A percentile compares a stretch with the other conserved stretches of the same genome.
Evolutionary conservation across 2,797 vertebrate species (phyloP).

Genomic region (Rhinella marina): DNA sequence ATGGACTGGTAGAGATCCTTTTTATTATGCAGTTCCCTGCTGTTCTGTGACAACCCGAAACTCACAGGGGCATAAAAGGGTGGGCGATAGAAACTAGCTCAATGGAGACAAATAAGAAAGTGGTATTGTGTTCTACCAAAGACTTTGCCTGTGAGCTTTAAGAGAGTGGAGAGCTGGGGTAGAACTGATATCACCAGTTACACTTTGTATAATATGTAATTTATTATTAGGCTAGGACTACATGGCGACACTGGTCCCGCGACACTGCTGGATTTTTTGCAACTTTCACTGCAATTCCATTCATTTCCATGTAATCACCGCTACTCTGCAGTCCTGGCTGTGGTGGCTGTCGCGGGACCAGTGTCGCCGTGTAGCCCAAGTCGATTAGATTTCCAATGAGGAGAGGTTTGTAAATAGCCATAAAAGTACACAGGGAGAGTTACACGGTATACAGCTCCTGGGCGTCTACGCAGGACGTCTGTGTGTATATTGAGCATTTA

Average conservation of each 20-base stretch:
- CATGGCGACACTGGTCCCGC: too few relatives aligned
- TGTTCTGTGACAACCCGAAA: constrained; percentile 51
- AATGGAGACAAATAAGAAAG: not conserved
- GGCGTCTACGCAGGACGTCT: too few relatives aligned
- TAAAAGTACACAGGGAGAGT: not conserved
- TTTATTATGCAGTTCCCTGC: constrained; percentile 32
- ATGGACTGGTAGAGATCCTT: not conserved
- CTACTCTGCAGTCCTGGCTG: too few relatives aligned
- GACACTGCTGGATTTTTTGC: too few relatives aligned
- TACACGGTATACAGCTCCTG: not conserved
- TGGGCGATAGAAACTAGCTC: constrained; percentile 9
- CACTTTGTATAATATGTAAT: too few relatives aligned
- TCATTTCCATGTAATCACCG: not conserved
- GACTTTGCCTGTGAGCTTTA: not conserved
- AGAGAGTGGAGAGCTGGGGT: too few relatives aligned
- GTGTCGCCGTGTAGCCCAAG: not conserved
- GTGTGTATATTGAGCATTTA: too few relatives aligned
- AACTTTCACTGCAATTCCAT: too few relatives aligned
- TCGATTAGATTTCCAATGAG: not conserved
- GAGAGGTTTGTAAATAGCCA: not conserved
- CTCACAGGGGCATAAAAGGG: constrained; percentile 27
- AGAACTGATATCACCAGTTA: too few relatives aligned
- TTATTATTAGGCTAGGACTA: too few relatives aligned
- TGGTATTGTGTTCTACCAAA: not conserved
- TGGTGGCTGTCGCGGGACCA: not conserved